Conservation (phyloP, 2,113 vertebrate species). For the Scomber colias region DNA sequence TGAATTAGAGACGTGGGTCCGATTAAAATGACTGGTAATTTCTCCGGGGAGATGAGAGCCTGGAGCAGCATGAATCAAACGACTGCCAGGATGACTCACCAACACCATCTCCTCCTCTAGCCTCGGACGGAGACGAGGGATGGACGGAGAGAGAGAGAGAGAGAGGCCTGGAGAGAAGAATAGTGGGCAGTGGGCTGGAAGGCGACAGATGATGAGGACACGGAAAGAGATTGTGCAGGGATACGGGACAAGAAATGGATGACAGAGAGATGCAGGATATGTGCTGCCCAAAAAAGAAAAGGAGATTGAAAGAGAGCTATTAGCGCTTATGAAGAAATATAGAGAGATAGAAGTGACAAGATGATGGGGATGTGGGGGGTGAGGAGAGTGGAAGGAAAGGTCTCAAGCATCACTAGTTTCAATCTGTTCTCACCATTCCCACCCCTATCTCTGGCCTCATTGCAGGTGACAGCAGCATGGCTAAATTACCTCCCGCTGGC, state of each 20-base stretch:
- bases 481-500: slow-evolving; percentile 86
- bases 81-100: slow-evolving; percentile 78
- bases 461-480: slow-evolving; percentile 82
- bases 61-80: slow-evolving; percentile 84
- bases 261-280: slow-evolving; percentile 2
- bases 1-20: slow-evolving; percentile 87
- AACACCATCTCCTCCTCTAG: slow-evolving; percentile 43
- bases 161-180: slow-evolving; percentile 19
- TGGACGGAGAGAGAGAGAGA: slow-evolving; percentile 2
- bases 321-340: slow-evolving; percentile 68
- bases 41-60: slow-evolving; percentile 85
- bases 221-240: slow-evolving; percentile 1
- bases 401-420: slow-evolving; percentile 76
- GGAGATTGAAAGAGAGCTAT: slow-evolving; percentile 53
- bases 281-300: slow-evolving; percentile 36
- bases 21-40: slow-evolving; percentile 90
- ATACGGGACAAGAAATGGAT: not conserved
- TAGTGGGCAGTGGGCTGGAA: slow-evolving; percentile 35
- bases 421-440: slow-evolving; percentile 66
- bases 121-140: slow-evolving; percentile 30
- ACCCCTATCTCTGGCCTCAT: slow-evolving; percentile 72
- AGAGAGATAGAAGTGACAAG: slow-evolving; percentile 62
- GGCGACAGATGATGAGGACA: slow-evolving; percentile 1
- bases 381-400: slow-evolving; percentile 60
- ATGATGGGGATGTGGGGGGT: slow-evolving; percentile 40